These are phyloP conservation scores for Littorina saxatilis DNA, from an alignment of 1,140 invertebrate genomes.

Conservation along the genomic window DNA sequence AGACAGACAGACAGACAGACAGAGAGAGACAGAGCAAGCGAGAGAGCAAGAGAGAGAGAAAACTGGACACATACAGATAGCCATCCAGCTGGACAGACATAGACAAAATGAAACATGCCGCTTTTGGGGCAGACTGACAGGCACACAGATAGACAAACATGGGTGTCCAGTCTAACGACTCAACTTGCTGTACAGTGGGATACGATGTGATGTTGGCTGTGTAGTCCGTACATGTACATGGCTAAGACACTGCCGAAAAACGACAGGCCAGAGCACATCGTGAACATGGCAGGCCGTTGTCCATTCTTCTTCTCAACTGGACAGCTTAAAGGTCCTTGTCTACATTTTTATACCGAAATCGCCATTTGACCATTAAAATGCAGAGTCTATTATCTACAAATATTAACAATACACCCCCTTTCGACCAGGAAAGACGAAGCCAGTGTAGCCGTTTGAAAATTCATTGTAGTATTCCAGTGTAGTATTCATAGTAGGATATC, in stretches of 20 bases:
- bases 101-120: not conserved
- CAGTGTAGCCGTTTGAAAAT: too few species aligned
- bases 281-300: too few species aligned
- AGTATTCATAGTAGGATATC: too few species aligned
- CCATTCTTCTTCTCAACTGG: too few species aligned
- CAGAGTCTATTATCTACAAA: too few species aligned
- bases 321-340: not conserved
- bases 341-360: too few species aligned
- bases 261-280: not conserved
- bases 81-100: not conserved
- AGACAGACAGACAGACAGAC: not conserved
- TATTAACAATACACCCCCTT: too few species aligned
- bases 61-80: not conserved
- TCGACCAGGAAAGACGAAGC: too few species aligned
- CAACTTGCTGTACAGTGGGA: too few species aligned
- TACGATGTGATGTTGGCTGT: not conserved
- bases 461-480: too few species aligned
- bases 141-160: not conserved
- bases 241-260: not conserved
- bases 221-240: not conserved
- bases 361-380: too few species aligned
- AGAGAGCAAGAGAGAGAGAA: not conserved
- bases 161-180: too few species aligned
- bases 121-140: not conserved
- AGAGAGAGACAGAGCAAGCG: not conserved